A percentile compares a stretch with the other conserved stretches of the same genome.
phyloP scores from a whole-genome alignment of 2,888 invertebrate genomes.

The Elegia similella region DNA sequence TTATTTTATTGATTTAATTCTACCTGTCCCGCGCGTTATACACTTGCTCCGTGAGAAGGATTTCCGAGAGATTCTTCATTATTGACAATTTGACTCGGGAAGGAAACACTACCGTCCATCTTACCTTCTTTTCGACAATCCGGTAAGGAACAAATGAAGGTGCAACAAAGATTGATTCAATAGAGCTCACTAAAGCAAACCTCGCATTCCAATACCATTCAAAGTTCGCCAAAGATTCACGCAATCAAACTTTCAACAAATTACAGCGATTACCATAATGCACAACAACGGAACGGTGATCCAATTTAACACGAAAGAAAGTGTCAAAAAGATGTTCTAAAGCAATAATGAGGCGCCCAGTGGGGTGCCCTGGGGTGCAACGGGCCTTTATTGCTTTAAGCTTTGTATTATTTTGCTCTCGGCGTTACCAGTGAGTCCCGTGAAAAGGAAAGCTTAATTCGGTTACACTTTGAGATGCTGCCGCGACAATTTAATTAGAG shows the following conservation, averaged over 20 bases:
- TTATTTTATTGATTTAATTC: too few species aligned
- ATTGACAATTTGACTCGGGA: too few species aligned
- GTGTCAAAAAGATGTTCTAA: slow-evolving; percentile 53
- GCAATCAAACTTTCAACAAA: slow-evolving; percentile 52
- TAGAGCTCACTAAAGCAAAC: too few species aligned
- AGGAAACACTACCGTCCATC: too few species aligned
- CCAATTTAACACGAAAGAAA: slow-evolving; percentile 61
- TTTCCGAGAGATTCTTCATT: too few species aligned
- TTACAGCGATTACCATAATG: slow-evolving; percentile 59
- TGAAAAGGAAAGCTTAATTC: slow-evolving; percentile 79
- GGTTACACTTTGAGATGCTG: slow-evolving; percentile 80
- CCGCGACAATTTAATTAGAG: slow-evolving; percentile 66
- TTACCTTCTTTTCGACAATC: too few species aligned
- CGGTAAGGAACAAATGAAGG: too few species aligned
- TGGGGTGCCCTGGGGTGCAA: slow-evolving; percentile 61
- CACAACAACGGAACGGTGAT: slow-evolving; percentile 60
- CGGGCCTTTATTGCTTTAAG: slow-evolving; percentile 74
- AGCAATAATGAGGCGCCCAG: slow-evolving; percentile 65
- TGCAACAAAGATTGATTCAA: too few species aligned
- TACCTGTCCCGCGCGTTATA: too few species aligned
- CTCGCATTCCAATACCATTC: slow-evolving; percentile 1
- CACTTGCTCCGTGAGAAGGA: too few species aligned
- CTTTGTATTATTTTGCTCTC: slow-evolving; percentile 77
- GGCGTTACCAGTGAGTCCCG: slow-evolving; percentile 44
- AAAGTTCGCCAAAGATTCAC: slow-evolving; percentile 33